Evolutionary conservation across 2,888 invertebrate genomes (phyloP).

Genomic region (Doris montereyensis): DNA sequence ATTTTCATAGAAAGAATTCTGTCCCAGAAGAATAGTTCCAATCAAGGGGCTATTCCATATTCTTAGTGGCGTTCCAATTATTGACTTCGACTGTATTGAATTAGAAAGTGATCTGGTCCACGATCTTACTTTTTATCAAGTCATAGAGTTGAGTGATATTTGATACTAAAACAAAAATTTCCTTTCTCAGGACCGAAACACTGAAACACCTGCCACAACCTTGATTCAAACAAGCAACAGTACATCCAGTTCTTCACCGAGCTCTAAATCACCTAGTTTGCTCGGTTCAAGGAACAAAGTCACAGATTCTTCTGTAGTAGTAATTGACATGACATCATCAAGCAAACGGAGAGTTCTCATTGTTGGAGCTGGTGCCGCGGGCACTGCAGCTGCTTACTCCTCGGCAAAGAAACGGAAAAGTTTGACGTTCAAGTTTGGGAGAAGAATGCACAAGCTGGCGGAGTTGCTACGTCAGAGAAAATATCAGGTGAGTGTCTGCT

Average conservation of each 20-base stretch:
- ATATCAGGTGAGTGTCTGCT: conserved; percentile 40
- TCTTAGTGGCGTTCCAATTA: too few species aligned
- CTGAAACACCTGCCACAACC: background rate
- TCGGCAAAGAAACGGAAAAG: conserved; percentile 53
- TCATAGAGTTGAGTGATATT: too few species aligned
- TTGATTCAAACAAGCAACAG: background rate
- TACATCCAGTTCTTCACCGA: too few species aligned
- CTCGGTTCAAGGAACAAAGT: background rate
- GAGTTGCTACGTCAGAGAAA: conserved; percentile 51
- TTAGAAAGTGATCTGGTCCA: too few species aligned
- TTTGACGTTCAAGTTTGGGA: conserved; percentile 62
- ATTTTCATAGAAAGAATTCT: too few species aligned
- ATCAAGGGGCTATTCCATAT: too few species aligned
- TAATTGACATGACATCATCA: background rate
- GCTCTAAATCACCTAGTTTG: too few species aligned
- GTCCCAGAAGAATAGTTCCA: too few species aligned
- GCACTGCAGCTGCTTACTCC: conserved; percentile 58
- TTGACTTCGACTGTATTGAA: too few species aligned
- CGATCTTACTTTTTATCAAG: too few species aligned
- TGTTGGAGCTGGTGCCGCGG: conserved; percentile 55
- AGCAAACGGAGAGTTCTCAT: conserved; percentile 43
- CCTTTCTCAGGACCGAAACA: background rate
- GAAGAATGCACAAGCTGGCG: conserved; percentile 53
- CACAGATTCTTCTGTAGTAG: background rate
- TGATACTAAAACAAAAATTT: background rate